Evolutionary conservation across 2,888 invertebrate genomes (phyloP).

Genomic region (Biston betularia): DNA sequence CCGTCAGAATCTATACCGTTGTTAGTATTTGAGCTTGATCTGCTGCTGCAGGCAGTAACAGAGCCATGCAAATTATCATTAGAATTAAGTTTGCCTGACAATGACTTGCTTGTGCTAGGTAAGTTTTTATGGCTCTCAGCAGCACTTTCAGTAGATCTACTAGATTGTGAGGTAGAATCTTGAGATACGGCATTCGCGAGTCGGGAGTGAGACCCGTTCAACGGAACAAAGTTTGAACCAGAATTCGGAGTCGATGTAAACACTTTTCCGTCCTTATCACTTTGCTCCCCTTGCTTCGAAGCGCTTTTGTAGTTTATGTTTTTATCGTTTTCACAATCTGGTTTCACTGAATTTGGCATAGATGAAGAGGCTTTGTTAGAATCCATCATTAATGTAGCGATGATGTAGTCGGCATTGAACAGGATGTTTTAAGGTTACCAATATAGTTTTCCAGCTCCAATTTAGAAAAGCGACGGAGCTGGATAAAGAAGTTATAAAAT

Average conservation of each 20-base stretch:
- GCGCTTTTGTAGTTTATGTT: slow-evolving; percentile 57
- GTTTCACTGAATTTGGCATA: slow-evolving; percentile 59
- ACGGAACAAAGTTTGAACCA: slow-evolving; percentile 59
- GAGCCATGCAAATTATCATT: slow-evolving; percentile 49
- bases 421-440: slow-evolving; percentile 66
- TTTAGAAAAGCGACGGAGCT: slow-evolving; percentile 1
- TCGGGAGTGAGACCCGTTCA: slow-evolving; percentile 62
- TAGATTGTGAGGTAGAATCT: slow-evolving; percentile 57
- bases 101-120: slow-evolving; percentile 49
- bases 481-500: neutral
- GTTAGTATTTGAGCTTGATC: slow-evolving; percentile 56
- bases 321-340: slow-evolving; percentile 64
- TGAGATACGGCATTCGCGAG: slow-evolving; percentile 51
- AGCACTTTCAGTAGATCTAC: slow-evolving; percentile 51
- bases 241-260: slow-evolving; percentile 70
- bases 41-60: slow-evolving; percentile 60
- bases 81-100: slow-evolving; percentile 52
- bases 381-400: slow-evolving; percentile 73
- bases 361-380: slow-evolving; percentile 65
- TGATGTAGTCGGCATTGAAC: slow-evolving; percentile 75
- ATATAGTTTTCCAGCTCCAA: slow-evolving; percentile 19
- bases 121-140: slow-evolving; percentile 52
- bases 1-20: slow-evolving; percentile 61
- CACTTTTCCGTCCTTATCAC: slow-evolving; percentile 65
- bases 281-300: slow-evolving; percentile 56